phyloP scores from a whole-genome alignment of 1,140 invertebrate genomes.

The Prorops nasuta region DNA sequence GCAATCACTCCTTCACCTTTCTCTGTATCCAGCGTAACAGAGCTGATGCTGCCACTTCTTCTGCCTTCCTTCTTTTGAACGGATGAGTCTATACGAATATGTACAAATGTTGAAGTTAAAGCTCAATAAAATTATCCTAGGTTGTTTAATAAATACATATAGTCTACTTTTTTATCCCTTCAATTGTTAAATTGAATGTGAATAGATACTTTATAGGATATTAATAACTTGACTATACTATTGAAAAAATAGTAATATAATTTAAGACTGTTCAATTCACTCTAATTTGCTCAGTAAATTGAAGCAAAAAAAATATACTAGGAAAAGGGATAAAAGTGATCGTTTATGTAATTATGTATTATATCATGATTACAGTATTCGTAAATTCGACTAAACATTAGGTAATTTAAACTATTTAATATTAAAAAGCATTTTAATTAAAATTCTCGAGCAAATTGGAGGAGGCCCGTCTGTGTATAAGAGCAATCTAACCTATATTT shows the following conservation, averaged over 20 bases:
- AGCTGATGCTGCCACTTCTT: constrained; percentile 36
- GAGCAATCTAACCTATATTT: constrained; percentile 35
- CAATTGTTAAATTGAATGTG: no score
- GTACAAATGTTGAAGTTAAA: constrained; percentile 11
- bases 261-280: no score
- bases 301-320: no score
- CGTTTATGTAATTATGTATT: not conserved
- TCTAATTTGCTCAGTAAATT: no score
- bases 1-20: constrained; percentile 51
- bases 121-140: not conserved
- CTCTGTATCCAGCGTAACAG: constrained; percentile 40
- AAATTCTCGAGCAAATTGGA: not conserved
- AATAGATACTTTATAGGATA: no score
- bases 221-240: no score
- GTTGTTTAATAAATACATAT: not conserved
- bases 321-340: not conserved
- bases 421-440: not conserved
- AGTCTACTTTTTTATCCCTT: not conserved
- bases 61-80: constrained; percentile 39
- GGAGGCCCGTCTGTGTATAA: not conserved
- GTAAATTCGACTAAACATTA: not conserved
- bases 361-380: not conserved
- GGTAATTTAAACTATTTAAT: not conserved
- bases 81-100: constrained; percentile 37
- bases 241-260: no score